A percentile compares a stretch with the other conserved stretches of the same genome.
Conservation (phyloP, 2,888 invertebrate species). For the Parascotia fuliginaria region DNA sequence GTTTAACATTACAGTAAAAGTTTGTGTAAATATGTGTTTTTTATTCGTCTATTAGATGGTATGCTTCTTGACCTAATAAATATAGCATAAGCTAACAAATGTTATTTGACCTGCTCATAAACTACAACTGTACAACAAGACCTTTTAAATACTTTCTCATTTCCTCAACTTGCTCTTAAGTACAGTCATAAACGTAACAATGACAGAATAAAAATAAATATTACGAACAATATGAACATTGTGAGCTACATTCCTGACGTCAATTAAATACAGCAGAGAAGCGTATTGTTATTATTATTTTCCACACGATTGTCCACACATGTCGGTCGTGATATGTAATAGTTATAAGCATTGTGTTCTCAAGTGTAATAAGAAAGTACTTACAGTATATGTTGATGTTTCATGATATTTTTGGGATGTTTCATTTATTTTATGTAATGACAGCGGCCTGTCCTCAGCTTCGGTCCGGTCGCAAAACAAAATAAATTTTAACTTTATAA, state of each 20-base stretch:
- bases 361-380: slow-evolving; percentile 16
- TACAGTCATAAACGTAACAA: slow-evolving; percentile 30
- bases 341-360: slow-evolving; percentile 49
- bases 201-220: slow-evolving; percentile 33
- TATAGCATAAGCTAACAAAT: too few relatives aligned
- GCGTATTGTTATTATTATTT: slow-evolving; percentile 56
- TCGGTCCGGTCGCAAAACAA: too few relatives aligned
- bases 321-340: slow-evolving; percentile 51
- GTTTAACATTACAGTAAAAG: too few relatives aligned
- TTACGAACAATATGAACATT: slow-evolving; percentile 52
- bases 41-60: too few relatives aligned
- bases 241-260: slow-evolving; percentile 50
- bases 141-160: slow-evolving; percentile 1
- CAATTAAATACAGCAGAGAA: slow-evolving; percentile 58
- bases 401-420: not conserved
- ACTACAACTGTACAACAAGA: not conserved
- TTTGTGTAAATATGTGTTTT: too few relatives aligned
- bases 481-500: too few relatives aligned
- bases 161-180: slow-evolving; percentile 19
- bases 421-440: too few relatives aligned
- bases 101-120: too few relatives aligned
- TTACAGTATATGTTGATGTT: not conserved
- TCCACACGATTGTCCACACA: slow-evolving; percentile 62
- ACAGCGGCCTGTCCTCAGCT: too few relatives aligned
- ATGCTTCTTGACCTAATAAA: too few relatives aligned